Percentiles rank a stretch among this genome's conserved stretches.
These are phyloP conservation scores for Meriones psammophilus DNA, from an alignment of 2,797 vertebrate species.

Conservation along the genomic window DNA sequence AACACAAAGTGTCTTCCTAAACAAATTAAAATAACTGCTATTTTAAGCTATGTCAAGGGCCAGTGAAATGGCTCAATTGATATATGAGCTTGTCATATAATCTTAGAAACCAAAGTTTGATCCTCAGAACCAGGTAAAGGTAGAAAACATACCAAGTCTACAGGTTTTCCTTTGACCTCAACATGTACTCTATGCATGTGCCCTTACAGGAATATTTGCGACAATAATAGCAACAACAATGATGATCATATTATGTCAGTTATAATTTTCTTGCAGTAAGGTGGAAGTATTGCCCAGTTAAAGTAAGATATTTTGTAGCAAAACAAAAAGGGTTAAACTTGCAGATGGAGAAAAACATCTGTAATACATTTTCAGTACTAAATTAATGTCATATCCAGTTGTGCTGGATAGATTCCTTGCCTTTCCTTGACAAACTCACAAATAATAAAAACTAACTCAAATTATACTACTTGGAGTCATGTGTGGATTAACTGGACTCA, in stretches of 20 bases:
- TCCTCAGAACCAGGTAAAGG: neutral
- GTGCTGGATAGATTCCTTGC: conserved; percentile 53
- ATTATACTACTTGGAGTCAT: conserved; percentile 12
- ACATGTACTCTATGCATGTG: neutral
- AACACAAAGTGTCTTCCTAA: neutral
- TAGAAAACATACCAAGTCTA: neutral
- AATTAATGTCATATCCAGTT: conserved; percentile 66
- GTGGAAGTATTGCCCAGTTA: neutral
- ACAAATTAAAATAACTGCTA: conserved; percentile 37
- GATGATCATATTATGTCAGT: neutral
- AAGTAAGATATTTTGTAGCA: conserved; percentile 40
- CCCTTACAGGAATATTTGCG: neutral
- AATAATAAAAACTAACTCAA: conserved; percentile 60
- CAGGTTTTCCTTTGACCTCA: neutral
- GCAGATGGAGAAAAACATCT: conserved; percentile 8
- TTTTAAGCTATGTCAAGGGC: conserved; percentile 22
- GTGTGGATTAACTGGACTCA: conserved; percentile 29
- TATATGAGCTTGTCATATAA: neutral
- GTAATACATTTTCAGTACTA: conserved; percentile 54
- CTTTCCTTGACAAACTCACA: conserved; percentile 71
- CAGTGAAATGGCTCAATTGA: neutral
- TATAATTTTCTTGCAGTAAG: conserved; percentile 13
- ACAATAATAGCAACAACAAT: neutral
- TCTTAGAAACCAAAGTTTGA: neutral
- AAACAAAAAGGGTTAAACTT: conserved; percentile 11